Base-by-base conservation (phyloP, 2,797 vertebrate species). In the Phaenicophaeus curvirostris region DNA sequence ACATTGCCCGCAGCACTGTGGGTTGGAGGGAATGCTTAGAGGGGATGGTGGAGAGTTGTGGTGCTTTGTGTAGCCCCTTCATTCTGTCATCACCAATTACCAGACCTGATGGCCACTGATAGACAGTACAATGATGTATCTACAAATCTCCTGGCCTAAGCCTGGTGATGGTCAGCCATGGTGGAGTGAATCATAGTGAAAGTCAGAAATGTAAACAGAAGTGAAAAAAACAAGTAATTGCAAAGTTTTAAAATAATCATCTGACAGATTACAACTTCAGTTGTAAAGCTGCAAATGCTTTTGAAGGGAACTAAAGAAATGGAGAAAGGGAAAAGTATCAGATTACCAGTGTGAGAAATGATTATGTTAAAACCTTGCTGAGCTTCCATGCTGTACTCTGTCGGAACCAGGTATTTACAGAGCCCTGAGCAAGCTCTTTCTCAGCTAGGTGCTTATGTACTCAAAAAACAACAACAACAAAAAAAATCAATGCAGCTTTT, bases 291-390 rank as follows among this genome's bases (percentile, higher is more conserved):
- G 24, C 5, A 93, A 83, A 75, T 62, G 35, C 15, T 80, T 83
- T 92, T 66, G 39, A 87, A 77, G 20, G 46, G n/a, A 92, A 75
- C 51, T 69, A 62, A 85, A 87, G 51, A 39, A 86, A 24, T 58
- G 73, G 30, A 12, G 62, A 85, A 81, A 28, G 58, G 61, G 23
- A 27, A 78, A 94, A 94, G 61, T 62, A 92, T 69, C 23, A 69
- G 81, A 73, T 91, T 92, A 48, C 39, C 35, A 73, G n/a, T 81
- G 62, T 3, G 8, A 88, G 30, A 25, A 87, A 86, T 81, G 33
- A 89, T 89, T 83, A 75, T 78, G 50, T 62, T 92, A 87, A 73
- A 84, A 73, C 15, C 8, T 90, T 93, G 53, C 48, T 93, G 77
- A 86, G 59, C 41, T 91, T 88, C 79, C 59, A 71, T 81, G 82